Conservation (phyloP, 2,888 invertebrate genomes). For the Strigamia crassipes region DNA sequence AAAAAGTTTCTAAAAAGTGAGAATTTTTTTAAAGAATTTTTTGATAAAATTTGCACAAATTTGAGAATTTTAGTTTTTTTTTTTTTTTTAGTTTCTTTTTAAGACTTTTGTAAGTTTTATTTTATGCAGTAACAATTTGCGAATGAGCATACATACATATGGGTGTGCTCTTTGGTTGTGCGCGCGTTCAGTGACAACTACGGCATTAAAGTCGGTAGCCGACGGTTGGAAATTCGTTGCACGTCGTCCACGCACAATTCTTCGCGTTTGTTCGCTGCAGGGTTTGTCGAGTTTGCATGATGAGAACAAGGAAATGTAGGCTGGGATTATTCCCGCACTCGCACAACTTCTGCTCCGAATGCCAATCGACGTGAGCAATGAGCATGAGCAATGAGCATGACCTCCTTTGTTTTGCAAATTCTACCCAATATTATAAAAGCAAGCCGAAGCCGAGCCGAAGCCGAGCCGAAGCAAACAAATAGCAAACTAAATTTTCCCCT, state of each 20-base stretch:
- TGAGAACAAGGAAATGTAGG: slow-evolving; percentile 34
- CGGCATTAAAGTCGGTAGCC: neutral
- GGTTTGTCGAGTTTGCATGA: slow-evolving; percentile 37
- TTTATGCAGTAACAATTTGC: slow-evolving; percentile 5
- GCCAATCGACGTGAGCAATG: slow-evolving; percentile 10
- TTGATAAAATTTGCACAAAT: too few relatives aligned
- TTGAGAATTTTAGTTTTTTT: too few relatives aligned
- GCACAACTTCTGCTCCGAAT: slow-evolving; percentile 2
- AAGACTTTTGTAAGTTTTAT: neutral
- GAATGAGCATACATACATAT: neutral
- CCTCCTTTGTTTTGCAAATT: neutral
- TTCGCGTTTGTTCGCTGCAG: slow-evolving; percentile 37
- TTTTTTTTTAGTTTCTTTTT: too few relatives aligned
- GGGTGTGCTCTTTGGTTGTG: neutral
- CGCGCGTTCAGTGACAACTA: neutral
- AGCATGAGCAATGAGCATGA: neutral
- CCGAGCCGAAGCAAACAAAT: too few relatives aligned
- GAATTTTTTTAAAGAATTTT: too few relatives aligned
- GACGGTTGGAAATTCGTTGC: slow-evolving; percentile 5
- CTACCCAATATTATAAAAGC: too few relatives aligned
- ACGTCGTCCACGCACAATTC: slow-evolving; percentile 37
- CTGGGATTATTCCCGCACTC: slow-evolving; percentile 10
- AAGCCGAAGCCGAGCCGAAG: neutral
- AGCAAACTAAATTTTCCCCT: neutral
- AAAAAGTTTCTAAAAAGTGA: too few relatives aligned